Conservation (phyloP, 2,888 invertebrate species). For the Folsomia manolachei region DNA sequence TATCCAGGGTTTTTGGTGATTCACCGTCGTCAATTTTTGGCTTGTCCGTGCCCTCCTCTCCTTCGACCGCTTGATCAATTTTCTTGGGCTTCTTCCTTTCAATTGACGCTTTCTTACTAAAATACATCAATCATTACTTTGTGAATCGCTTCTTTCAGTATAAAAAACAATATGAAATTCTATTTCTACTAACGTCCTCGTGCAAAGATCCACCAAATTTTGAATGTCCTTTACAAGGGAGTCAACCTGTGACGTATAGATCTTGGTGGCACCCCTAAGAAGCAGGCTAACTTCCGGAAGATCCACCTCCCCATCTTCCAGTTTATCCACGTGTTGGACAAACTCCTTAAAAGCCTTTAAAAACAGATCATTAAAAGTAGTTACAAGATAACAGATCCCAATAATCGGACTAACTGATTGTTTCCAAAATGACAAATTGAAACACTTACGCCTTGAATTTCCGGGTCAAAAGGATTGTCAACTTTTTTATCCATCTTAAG, state of each 20-base stretch:
- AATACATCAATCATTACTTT: not conserved
- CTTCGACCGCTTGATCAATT: not conserved
- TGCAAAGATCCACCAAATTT: slow-evolving; percentile 24
- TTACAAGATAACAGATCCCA: no score
- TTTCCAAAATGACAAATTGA: not conserved
- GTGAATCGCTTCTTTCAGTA: no score
- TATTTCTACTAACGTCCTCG: slow-evolving; percentile 33
- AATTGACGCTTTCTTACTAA: slow-evolving; percentile 1
- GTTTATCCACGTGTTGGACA: slow-evolving; percentile 24
- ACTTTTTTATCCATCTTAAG: no score
- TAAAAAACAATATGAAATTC: no score
- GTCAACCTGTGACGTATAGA: slow-evolving; percentile 33
- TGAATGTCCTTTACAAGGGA: slow-evolving; percentile 23
- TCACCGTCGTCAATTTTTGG: not conserved
- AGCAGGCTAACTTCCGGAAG: slow-evolving; percentile 37
- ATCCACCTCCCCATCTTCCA: slow-evolving; percentile 21
- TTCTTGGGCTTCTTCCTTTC: slow-evolving; percentile 7
- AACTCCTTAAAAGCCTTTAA: slow-evolving; percentile 33
- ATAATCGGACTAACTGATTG: no score
- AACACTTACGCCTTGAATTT: not conserved
- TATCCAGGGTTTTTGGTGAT: no score
- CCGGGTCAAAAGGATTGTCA: not conserved
- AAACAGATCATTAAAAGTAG: not conserved
- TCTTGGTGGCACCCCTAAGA: slow-evolving; percentile 29
- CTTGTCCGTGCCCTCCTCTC: not conserved